These are phyloP conservation scores for Selene dorsalis DNA, from an alignment of 2,797 vertebrate species.

Conservation along the genomic window DNA sequence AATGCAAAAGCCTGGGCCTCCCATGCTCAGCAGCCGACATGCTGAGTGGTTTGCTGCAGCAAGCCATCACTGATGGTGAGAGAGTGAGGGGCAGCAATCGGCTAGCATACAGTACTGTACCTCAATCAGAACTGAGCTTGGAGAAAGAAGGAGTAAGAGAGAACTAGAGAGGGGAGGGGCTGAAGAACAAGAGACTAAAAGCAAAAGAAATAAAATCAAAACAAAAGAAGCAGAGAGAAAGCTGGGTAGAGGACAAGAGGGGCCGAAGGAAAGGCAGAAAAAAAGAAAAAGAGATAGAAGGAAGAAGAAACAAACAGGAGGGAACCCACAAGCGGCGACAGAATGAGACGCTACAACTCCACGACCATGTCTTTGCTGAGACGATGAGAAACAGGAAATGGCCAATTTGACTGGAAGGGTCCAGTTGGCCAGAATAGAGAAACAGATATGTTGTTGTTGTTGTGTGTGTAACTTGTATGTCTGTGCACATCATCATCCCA, in stretches of 20 bases:
- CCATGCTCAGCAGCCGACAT: constrained; percentile 81
- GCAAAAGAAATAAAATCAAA: constrained; percentile 38
- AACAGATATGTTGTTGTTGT: constrained; percentile 39
- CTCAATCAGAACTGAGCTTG: constrained; percentile 77
- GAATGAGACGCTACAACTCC: constrained; percentile 88
- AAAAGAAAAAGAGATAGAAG: constrained; percentile 51
- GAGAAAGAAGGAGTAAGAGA: constrained; percentile 49
- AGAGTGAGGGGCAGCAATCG: constrained; percentile 79
- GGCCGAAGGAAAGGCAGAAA: constrained; percentile 39
- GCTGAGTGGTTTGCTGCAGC: constrained; percentile 81
- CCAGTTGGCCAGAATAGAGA: constrained; percentile 73
- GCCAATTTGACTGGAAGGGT: constrained; percentile 68
- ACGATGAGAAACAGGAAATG: constrained; percentile 81
- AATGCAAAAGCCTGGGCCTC: constrained; percentile 81
- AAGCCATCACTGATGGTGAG: constrained; percentile 74
- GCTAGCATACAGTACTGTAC: constrained; percentile 81
- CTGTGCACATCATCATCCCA: constrained; percentile 31
- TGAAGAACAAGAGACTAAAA: constrained; percentile 34
- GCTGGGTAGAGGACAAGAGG: constrained; percentile 52
- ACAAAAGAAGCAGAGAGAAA: constrained; percentile 36
- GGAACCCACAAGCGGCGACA: constrained; percentile 80
- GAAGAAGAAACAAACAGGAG: constrained; percentile 73
- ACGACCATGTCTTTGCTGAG: constrained; percentile 83
- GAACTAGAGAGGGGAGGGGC: constrained; percentile 23
- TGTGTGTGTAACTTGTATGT: constrained; percentile 30